Percentiles rank a stretch among this genome's conserved stretches.
Evolutionary conservation across 2,797 vertebrate species (phyloP).

Genomic region (Morus bassanus): DNA sequence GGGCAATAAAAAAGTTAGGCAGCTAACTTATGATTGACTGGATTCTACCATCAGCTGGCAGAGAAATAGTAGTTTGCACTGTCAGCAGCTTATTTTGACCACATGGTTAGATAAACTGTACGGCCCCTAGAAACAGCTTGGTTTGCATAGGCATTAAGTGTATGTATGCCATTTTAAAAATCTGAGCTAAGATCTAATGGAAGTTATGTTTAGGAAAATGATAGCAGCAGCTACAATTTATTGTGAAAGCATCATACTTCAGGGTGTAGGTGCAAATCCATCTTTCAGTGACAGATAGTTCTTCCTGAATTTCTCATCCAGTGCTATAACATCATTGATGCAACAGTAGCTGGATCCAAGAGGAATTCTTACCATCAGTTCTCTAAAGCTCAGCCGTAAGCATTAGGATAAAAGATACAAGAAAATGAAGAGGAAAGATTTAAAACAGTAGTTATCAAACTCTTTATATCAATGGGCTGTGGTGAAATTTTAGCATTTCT

Average conservation of each 20-base stretch:
- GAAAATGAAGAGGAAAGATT: not conserved
- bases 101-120: not conserved
- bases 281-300: not conserved
- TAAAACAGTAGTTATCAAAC: not conserved
- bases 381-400: not conserved
- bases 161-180: not conserved
- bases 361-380: not conserved
- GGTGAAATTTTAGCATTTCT: not conserved
- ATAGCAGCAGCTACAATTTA: not conserved
- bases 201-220: not conserved
- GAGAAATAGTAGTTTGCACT: not conserved
- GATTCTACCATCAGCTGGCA: not conserved
- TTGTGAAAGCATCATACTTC: not conserved
- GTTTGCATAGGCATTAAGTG: not conserved
- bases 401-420: not conserved
- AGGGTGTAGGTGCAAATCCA: not conserved
- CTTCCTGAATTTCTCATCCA: not conserved
- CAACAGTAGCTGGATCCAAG: not conserved
- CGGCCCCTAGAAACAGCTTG: not conserved
- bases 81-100: not conserved
- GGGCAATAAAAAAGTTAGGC: not conserved
- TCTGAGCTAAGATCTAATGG: not conserved
- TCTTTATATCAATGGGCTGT: not conserved
- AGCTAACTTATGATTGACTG: not conserved
- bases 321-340: not conserved